Evolutionary conservation across 2,113 vertebrate genomes (phyloP).

Genomic region (Phalacrocorax pelagicus): DNA sequence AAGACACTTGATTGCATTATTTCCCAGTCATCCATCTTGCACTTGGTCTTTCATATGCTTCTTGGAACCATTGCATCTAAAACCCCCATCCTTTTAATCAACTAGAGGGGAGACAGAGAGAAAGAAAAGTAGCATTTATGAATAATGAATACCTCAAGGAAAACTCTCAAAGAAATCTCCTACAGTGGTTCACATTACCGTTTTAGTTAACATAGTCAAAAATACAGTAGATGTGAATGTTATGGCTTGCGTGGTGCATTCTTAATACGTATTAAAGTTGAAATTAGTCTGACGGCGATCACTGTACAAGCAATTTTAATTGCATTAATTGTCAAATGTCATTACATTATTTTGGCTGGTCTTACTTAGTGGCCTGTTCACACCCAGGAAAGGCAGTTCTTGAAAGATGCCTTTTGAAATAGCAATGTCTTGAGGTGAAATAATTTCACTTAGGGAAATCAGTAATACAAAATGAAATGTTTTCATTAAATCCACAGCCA

Average conservation of each 20-base stretch:
- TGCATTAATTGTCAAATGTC: background rate
- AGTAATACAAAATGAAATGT: background rate
- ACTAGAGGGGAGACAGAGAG: background rate
- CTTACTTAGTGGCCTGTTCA: background rate
- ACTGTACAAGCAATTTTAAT: background rate
- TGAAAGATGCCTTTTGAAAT: constrained; percentile 3
- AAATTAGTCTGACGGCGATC: background rate
- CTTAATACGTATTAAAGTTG: background rate
- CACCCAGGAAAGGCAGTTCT: background rate
- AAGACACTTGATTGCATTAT: background rate
- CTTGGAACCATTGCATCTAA: background rate
- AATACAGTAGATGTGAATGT: background rate
- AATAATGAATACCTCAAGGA: background rate
- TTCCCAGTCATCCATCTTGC: background rate
- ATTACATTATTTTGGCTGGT: background rate
- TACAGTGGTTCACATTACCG: background rate
- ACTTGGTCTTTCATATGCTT: background rate
- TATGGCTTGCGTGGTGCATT: background rate
- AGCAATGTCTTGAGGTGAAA: background rate
- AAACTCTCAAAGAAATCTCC: background rate
- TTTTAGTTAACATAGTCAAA: background rate
- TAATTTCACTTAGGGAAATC: background rate
- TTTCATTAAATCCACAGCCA: background rate
- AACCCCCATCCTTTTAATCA: background rate
- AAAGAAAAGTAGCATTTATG: background rate